phyloP scores from a whole-genome alignment of 1,140 invertebrate species.

The Drosophila cardini region DNA sequence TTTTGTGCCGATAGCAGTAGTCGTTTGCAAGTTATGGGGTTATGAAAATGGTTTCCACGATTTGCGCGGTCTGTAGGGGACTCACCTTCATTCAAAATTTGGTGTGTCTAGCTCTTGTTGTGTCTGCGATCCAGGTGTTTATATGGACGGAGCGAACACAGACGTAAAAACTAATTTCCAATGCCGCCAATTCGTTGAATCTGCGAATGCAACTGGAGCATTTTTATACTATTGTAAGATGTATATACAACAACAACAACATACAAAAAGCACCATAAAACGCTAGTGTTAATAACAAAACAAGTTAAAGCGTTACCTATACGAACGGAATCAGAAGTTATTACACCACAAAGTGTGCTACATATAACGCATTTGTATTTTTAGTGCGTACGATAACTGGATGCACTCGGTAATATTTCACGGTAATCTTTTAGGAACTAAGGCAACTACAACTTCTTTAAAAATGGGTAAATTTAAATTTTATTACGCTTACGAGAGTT shows the following conservation, averaged over 20 bases:
- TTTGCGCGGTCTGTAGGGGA: no score
- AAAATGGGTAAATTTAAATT: not conserved
- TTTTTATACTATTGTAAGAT: slow-evolving; percentile 53
- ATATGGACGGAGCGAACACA: no score
- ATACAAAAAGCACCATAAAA: slow-evolving; percentile 47
- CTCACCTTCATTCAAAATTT: no score
- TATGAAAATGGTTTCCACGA: no score
- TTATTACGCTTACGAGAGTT: not conserved
- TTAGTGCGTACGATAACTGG: slow-evolving; percentile 28
- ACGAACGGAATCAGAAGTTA: slow-evolving; percentile 19
- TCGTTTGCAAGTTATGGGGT: no score
- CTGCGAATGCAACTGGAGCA: slow-evolving; percentile 55
- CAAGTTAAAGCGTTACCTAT: slow-evolving; percentile 47
- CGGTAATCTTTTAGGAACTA: not conserved
- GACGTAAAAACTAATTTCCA: no score
- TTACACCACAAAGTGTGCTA: slow-evolving; percentile 61
- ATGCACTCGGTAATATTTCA: slow-evolving; percentile 32
- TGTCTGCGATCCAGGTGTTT: no score
- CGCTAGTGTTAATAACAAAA: slow-evolving; percentile 45
- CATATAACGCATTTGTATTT: slow-evolving; percentile 35
- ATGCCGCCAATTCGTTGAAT: slow-evolving; percentile 54
- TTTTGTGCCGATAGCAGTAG: no score
- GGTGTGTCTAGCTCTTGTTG: no score
- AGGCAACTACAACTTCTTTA: not conserved
- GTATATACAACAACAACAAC: not conserved